Evolutionary conservation across 2,113 vertebrate species (phyloP).

Genomic region (Stigmatopora argus): DNA sequence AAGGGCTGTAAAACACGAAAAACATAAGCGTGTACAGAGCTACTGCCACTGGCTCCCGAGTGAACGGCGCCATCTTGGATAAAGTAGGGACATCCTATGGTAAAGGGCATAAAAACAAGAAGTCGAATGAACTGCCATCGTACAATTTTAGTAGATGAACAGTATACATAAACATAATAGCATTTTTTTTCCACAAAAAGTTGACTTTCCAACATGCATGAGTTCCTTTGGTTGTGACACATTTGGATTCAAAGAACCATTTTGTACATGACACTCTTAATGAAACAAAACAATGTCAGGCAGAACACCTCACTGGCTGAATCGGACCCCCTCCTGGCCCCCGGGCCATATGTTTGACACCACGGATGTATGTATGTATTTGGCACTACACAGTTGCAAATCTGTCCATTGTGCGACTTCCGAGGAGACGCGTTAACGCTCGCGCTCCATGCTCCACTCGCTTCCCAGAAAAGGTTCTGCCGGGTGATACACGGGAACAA

Average conservation of each 20-base stretch:
- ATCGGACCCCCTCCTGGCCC: no score
- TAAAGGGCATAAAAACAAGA: no score
- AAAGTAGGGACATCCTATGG: no score
- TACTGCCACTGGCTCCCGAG: no score
- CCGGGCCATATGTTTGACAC: no score
- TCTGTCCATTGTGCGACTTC: slow-evolving; percentile 43
- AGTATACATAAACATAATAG: neutral
- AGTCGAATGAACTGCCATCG: neutral
- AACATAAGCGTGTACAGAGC: no score
- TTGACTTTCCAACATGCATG: slow-evolving; percentile 41
- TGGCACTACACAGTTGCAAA: slow-evolving; percentile 52
- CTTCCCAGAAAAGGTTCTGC: slow-evolving; percentile 66
- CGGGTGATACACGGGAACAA: slow-evolving; percentile 65
- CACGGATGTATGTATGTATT: slow-evolving; percentile 9
- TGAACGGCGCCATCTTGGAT: no score
- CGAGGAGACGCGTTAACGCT: slow-evolving; percentile 56
- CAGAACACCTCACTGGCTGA: no score
- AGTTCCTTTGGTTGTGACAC: slow-evolving; percentile 51
- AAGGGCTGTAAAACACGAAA: no score
- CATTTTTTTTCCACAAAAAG: neutral
- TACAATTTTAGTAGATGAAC: neutral
- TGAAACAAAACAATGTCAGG: slow-evolving; percentile 20
- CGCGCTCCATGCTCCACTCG: slow-evolving; percentile 67
- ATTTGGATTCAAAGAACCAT: slow-evolving; percentile 48
- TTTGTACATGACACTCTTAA: slow-evolving; percentile 18